Evolutionary conservation across 35 echinoderm and acorn worm species (phyloP), one percentile per base, ranked within the genome.

Genomic region (Diadema setosum): DNA sequence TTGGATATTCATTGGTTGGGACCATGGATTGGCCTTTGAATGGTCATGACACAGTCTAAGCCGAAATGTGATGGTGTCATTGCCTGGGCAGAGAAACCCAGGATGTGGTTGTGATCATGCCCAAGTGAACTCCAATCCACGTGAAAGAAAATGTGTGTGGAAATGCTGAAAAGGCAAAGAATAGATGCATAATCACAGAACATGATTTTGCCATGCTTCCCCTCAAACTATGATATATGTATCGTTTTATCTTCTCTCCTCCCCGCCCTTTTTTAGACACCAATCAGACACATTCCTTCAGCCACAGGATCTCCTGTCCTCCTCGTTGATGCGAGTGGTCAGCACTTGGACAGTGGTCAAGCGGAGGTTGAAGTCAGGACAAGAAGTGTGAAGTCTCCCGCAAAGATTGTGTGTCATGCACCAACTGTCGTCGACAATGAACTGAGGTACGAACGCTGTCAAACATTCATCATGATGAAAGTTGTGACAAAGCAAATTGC

Each of bases 341-440:
- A 85, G 5, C 70, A 85, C 21, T 26, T 57, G 43, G 96, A 94
- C 39, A 64, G 82, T 8, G 87, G 78, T 65, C 67, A 48, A 45
- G 49, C 96, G 30, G 96, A 98, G 61, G 92, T 98, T 16, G 82
- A 69, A 18, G 84, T 94, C 31, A 84, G 46, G 25, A 98, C 96
- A 31, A 60, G 70, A 23, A 83, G 86, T 33, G 85, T 94, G 18
- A 35, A 48, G 33, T 94, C 92, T 2, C 96, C 96, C 16, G 96
- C 86, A 4, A 98, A 94, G 85, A 89, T 98, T 24, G 58, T 98
- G 14, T 98, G 96, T 57, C 96, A 98, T 80, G 81, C 92, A 8
- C 96, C 89, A 41, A 65, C 92, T 36, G 90, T 87, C 42, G 89
- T 98, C 9, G 96, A 91, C 65, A 83, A 84, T 86, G 88, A 94